A percentile compares a stretch with the other conserved stretches of the same genome.
phyloP scores from a whole-genome alignment of 2,797 vertebrate species.

The Otus scops region DNA sequence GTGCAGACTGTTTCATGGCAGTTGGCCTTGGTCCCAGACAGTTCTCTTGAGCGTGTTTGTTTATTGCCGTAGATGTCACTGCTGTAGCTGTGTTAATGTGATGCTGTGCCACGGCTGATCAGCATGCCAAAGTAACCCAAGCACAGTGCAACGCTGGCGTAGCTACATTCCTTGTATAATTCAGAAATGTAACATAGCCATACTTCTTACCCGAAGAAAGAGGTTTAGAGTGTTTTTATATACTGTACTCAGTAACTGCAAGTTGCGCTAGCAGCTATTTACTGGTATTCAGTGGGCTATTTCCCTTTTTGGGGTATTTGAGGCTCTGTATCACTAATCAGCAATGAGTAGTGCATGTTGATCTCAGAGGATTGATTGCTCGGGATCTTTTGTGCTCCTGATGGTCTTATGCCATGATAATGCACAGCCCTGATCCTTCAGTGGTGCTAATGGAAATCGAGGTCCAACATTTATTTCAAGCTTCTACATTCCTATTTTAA shows the following conservation, averaged over 20 bases:
- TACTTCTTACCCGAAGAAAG: background rate
- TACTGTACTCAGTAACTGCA: background rate
- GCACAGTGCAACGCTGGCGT: background rate
- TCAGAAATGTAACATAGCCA: rapidly evolving
- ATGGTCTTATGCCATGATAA: background rate
- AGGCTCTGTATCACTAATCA: background rate
- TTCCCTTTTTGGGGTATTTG: background rate
- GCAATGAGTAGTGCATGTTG: background rate
- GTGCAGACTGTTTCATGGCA: background rate
- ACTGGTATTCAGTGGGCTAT: background rate
- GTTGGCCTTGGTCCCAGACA: background rate
- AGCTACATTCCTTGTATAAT: background rate
- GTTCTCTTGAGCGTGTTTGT: background rate
- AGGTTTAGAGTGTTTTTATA: background rate
- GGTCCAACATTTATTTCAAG: background rate
- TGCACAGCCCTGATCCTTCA: background rate
- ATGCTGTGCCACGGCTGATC: background rate
- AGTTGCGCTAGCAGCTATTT: background rate
- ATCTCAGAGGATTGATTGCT: background rate
- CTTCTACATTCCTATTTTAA: background rate
- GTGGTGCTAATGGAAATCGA: rapidly evolving
- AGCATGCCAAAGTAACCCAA: background rate
- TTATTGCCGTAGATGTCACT: background rate
- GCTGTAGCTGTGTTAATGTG: background rate
- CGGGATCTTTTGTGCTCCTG: background rate